A percentile compares a stretch with the other conserved stretches of the same genome.
phyloP scores from a whole-genome alignment of 2,113 vertebrate species.

The Orthochromis malagaraziensis region DNA sequence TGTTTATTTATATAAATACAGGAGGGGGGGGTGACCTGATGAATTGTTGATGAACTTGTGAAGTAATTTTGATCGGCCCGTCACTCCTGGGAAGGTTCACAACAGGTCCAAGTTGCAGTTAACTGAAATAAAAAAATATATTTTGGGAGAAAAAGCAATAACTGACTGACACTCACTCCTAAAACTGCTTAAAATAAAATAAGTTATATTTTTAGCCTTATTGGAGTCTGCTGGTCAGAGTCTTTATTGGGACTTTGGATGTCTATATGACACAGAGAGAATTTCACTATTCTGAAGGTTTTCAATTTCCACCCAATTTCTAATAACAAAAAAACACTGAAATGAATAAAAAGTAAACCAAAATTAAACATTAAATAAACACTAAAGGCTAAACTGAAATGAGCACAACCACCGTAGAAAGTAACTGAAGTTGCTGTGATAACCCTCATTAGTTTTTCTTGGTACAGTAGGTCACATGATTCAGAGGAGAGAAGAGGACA shows the following conservation, averaged over 20 bases:
- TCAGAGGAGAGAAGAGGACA: background rate
- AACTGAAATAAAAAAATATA: background rate
- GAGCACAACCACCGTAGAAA: background rate
- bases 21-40: background rate
- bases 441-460: background rate
- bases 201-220: background rate
- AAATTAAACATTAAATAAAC: background rate
- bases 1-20: background rate
- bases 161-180: background rate
- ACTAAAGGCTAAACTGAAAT: background rate
- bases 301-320: background rate
- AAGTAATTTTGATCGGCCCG: accelerated
- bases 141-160: background rate
- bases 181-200: background rate
- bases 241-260: background rate
- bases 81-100: background rate
- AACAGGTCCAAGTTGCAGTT: background rate
- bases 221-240: background rate
- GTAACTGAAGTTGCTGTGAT: background rate
- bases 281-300: background rate
- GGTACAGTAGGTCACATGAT: background rate
- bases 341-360: background rate
- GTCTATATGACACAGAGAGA: background rate
- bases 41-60: background rate
- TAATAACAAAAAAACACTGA: background rate